These are phyloP conservation scores for Spea hammondii DNA, from an alignment of 2,797 vertebrate genomes.

Conservation along the genomic window DNA sequence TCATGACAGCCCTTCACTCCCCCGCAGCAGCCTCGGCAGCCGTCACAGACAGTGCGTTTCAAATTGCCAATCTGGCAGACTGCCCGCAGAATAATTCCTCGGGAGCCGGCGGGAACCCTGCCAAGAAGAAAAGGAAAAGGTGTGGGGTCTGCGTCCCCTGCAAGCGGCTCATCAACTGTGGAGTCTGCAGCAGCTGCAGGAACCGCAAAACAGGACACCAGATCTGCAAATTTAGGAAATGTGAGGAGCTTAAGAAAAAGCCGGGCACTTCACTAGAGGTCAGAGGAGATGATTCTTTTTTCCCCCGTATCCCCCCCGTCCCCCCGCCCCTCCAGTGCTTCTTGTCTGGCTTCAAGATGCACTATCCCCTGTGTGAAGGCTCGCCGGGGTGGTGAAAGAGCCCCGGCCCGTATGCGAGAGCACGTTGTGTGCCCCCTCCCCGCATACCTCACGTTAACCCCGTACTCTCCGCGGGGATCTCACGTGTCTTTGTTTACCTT, in stretches of 20 bases:
- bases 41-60: constrained; percentile 98
- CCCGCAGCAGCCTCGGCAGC: constrained; percentile 93
- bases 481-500: neutral
- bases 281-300: constrained; percentile 82
- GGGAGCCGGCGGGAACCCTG: constrained; percentile 85
- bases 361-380: constrained; percentile 66
- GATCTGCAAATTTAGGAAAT: constrained; percentile 99
- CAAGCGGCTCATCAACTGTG: constrained; percentile 98
- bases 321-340: constrained; percentile 68
- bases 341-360: constrained; percentile 70
- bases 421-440: constrained; percentile 30
- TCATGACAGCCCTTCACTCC: constrained; percentile 98
- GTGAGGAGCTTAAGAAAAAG: constrained; percentile 98
- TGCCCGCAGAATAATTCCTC: constrained; percentile 97
- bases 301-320: constrained; percentile 63
- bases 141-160: constrained; percentile 97
- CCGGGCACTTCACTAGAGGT: constrained; percentile 96
- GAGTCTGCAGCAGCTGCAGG: constrained; percentile 98
- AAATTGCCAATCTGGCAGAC: constrained; percentile 98
- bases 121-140: constrained; percentile 98
- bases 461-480: constrained; percentile 1
- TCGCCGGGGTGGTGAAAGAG: constrained; percentile 61
- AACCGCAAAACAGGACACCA: constrained; percentile 99
- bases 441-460: constrained; percentile 35
- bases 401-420: neutral